Evolutionary conservation across 92 coral and sea anemone species (phyloP), one percentile per base, ranked within the genome.

Genomic region (Pocillopora grandis): DNA sequence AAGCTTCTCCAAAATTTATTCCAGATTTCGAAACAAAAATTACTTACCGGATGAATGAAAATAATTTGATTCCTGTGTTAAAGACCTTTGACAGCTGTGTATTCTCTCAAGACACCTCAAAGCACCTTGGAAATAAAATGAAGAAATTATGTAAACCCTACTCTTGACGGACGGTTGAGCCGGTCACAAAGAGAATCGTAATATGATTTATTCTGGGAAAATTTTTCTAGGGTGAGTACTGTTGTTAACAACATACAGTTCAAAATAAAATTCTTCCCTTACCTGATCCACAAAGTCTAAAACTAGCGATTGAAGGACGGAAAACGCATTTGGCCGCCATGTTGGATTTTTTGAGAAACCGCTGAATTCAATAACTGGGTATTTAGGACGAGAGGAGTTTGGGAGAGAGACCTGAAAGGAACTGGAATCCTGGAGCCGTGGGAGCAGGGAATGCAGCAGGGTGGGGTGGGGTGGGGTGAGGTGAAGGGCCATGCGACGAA

Each of bases 1-100:
- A 27, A 27, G 31, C 31, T 27, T 27, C 31, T 27, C 31, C 31
- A 27, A 27, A 27, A 27, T 27, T 27, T 27, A 27, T 27, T 27
- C 31, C 31, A 62, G 2, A 62, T 20, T 20, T 16, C 66, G 9
- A 16, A 9, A 13, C 66, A 0, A 5, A 5, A 62, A 1, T 18
- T 15, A 14, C 64, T 79, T 65, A 79, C 83, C 83, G 8, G 74
- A 49, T 13, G 83, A 20, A 62, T 79, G 75, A 66, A 79, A 79
- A 9, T 73, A 64, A 19, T 4, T 19, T 20, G 52, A 48, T 9
- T 66, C 42, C 75, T 37, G 31, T 27, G 31, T 42, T 57, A n/a
- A 12, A 65, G 14, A 10, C 48, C n/a, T 17, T 60, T 42, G 67
- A 48, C 14, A 48, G 15, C 63, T 79, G 13, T 21, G 12, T 20